Evolutionary conservation across 2,888 invertebrate species (phyloP).

Genomic region (Parthenolecanium corni): DNA sequence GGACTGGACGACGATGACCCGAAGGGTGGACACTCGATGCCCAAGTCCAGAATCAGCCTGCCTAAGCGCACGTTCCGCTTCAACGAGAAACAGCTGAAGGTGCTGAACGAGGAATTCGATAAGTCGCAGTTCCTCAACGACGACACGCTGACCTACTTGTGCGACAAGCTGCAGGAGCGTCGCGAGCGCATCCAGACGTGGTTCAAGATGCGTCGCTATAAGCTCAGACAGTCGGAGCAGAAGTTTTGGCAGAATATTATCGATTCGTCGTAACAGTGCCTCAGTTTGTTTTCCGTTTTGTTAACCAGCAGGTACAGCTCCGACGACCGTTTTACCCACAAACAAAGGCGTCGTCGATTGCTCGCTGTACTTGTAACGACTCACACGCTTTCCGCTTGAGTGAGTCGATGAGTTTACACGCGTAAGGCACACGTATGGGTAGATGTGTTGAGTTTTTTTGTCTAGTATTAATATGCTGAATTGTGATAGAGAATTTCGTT

Average conservation of each 20-base stretch:
- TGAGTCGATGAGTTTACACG: too few species aligned
- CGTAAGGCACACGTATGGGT: too few species aligned
- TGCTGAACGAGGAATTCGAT: conserved; percentile 19
- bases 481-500: too few species aligned
- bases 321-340: too few species aligned
- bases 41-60: background rate
- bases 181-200: conserved; percentile 7
- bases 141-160: background rate
- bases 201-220: conserved; percentile 18
- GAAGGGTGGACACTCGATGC: background rate
- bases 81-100: conserved; percentile 9
- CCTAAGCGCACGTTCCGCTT: conserved; percentile 1
- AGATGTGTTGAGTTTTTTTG: too few species aligned
- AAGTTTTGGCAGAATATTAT: conserved; percentile 16
- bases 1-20: background rate
- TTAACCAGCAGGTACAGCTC: too few species aligned
- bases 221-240: conserved; percentile 13
- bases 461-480: too few species aligned
- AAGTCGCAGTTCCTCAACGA: conserved; percentile 15
- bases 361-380: too few species aligned
- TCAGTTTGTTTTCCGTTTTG: too few species aligned
- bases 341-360: too few species aligned
- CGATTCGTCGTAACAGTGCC: background rate
- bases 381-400: too few species aligned
- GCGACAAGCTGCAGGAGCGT: conserved; percentile 4